phyloP scores from a whole-genome alignment of 2,113 vertebrate genomes.

The Larimichthys polyactis region DNA sequence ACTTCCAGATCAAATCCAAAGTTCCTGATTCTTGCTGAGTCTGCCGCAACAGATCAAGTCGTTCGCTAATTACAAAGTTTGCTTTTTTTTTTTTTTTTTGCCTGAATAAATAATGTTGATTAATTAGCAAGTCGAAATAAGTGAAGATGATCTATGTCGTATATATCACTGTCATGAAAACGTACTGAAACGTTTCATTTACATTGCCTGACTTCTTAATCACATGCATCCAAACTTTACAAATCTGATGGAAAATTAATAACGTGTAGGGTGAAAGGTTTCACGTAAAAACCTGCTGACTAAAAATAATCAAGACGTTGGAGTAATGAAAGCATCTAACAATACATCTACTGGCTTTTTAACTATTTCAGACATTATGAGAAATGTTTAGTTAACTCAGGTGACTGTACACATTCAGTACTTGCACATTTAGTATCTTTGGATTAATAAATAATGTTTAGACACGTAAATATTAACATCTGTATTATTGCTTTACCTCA shows the following conservation, averaged over 20 bases:
- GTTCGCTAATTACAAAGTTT: constrained; percentile 82
- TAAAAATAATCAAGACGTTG: constrained; percentile 44
- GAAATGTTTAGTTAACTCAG: not conserved
- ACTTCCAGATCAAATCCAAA: constrained; percentile 68
- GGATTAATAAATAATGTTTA: constrained; percentile 11
- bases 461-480: not conserved
- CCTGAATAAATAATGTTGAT: constrained; percentile 86
- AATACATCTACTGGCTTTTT: constrained; percentile 13
- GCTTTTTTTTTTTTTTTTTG: constrained; percentile 45
- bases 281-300: constrained; percentile 31
- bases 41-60: constrained; percentile 75
- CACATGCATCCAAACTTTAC: constrained; percentile 76
- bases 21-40: constrained; percentile 67
- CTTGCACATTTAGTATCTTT: not conserved
- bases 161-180: constrained; percentile 84
- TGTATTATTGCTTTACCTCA: constrained; percentile 11
- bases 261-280: constrained; percentile 70
- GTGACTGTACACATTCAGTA: not conserved
- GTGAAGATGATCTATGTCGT: constrained; percentile 84
- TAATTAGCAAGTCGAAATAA: constrained; percentile 85
- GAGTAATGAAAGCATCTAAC: constrained; percentile 12
- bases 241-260: constrained; percentile 75
- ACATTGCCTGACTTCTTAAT: constrained; percentile 80
- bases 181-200: constrained; percentile 82
- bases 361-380: constrained; percentile 1